Conservation (phyloP, 2,113 vertebrate genomes). For the Myrmecobius fasciatus region DNA sequence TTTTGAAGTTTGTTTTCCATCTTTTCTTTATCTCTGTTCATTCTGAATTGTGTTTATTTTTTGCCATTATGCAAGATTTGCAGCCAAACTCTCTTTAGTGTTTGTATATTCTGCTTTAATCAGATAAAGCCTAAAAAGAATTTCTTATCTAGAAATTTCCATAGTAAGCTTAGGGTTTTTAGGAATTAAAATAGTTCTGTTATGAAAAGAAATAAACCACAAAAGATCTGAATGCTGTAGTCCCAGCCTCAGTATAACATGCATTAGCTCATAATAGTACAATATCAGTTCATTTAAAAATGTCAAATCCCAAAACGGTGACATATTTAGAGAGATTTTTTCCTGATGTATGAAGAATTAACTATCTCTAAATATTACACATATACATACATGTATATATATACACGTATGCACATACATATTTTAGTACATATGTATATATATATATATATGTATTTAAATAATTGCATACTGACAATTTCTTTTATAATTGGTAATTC, state of each 20-base stretch:
- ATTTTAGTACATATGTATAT: not conserved
- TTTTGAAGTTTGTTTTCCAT: constrained; percentile 63
- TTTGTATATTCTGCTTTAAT: constrained; percentile 78
- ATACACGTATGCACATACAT: too few relatives aligned
- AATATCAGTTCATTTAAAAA: constrained; percentile 64
- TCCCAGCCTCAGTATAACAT: constrained; percentile 52
- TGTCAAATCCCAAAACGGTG: constrained; percentile 52
- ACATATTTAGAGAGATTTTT: constrained; percentile 49
- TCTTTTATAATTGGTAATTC: constrained; percentile 64
- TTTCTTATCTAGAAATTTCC: constrained; percentile 77
- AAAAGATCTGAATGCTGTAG: constrained; percentile 39
- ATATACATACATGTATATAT: too few relatives aligned
- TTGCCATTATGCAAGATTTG: constrained; percentile 78
- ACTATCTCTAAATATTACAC: too few relatives aligned
- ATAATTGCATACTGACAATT: constrained; percentile 55
- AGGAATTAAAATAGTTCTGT: constrained; percentile 66
- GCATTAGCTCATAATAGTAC: constrained; percentile 52
- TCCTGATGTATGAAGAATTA: not conserved
- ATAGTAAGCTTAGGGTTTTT: constrained; percentile 65
- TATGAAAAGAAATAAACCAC: constrained; percentile 61
- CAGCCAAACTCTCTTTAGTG: constrained; percentile 67
- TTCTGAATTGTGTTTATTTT: constrained; percentile 75
- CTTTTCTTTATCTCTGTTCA: constrained; percentile 73
- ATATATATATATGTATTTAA: constrained; percentile 34
- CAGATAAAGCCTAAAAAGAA: constrained; percentile 77